Conservation (phyloP, 2,113 vertebrate genomes). For the Sus scrofa region DNA sequence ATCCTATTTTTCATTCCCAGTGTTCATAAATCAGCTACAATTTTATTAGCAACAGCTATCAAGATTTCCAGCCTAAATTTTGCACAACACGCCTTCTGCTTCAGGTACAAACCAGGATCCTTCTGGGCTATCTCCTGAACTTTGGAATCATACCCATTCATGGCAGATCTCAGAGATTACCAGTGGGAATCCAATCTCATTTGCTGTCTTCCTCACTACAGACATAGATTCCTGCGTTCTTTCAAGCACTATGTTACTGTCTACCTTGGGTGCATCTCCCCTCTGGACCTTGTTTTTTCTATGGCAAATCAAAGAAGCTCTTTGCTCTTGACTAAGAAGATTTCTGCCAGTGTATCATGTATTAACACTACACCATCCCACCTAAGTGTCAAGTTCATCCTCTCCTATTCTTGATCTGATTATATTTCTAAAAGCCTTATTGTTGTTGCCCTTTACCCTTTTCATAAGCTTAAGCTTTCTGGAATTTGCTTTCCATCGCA, state of each 20-base stretch:
- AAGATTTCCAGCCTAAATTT: background rate
- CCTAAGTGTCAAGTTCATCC: background rate
- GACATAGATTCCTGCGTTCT: background rate
- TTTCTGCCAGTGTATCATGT: background rate
- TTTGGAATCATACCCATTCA: background rate
- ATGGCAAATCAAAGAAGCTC: background rate
- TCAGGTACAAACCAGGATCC: background rate
- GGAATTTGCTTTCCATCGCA: background rate
- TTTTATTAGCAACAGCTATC: background rate
- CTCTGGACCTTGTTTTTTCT: background rate
- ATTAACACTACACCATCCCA: accelerated
- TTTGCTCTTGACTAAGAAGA: background rate
- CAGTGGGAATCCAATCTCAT: background rate
- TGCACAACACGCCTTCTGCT: background rate
- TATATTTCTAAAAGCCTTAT: background rate
- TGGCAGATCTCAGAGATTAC: background rate
- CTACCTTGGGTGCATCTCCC: background rate
- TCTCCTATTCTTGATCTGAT: background rate
- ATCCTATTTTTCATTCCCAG: background rate
- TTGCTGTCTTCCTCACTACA: background rate
- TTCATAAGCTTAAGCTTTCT: background rate
- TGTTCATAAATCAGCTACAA: background rate
- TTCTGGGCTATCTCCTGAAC: background rate
- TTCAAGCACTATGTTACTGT: background rate
- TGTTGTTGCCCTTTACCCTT: background rate